Base-by-base conservation (phyloP, 2,888 invertebrate genomes). In the Synergus laeviventris region DNA sequence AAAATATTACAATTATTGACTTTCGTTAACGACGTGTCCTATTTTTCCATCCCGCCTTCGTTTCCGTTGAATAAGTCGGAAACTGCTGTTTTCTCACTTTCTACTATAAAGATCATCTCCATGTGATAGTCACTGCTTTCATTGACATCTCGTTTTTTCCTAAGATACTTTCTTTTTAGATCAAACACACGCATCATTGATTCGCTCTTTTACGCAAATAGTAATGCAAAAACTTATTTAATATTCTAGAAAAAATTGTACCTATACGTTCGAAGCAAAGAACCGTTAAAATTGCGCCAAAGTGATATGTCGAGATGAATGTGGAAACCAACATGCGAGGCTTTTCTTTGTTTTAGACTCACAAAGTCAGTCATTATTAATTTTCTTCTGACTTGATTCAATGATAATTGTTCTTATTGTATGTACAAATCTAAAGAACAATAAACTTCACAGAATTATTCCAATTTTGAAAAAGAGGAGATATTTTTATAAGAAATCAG, bases 1-100 rank as follows among this genome's bases (percentile, higher is more conserved):
- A 21, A 18, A 70, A 70, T 70, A 49, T 21, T 49, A 70, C 79
- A 79, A 82, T 82, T 78, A 77, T 62, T 42, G 80, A 86, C 88
- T 88, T 87, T 87, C 87, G 84, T 85, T 85, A 80, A 74, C 49
- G 56, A 70, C 76, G 74, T 81, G 87, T 81, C 82, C 85, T 78
- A 86, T 87, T 87, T 88, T 84, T 78, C 64, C 70, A 64, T n/a
- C 49, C 70, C 59, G 73, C 81, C 83, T 80, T 78, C 75, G 74
- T 73, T 61, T 56, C 54, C 16, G 36, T 61, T 60, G 38, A 54
- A 74, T 56, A 42, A 78, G 24, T 76, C 76, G 76, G 79, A 79
- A 82, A 81, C 77, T 74, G 78, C 79, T 74, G 75, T 70, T 81
- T 81, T 73, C 74, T 79, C 83, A 86, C 85, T 85, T 86, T 85